Base-by-base conservation (phyloP, 1,140 invertebrate genomes). In the Psilanteris sp. region DNA sequence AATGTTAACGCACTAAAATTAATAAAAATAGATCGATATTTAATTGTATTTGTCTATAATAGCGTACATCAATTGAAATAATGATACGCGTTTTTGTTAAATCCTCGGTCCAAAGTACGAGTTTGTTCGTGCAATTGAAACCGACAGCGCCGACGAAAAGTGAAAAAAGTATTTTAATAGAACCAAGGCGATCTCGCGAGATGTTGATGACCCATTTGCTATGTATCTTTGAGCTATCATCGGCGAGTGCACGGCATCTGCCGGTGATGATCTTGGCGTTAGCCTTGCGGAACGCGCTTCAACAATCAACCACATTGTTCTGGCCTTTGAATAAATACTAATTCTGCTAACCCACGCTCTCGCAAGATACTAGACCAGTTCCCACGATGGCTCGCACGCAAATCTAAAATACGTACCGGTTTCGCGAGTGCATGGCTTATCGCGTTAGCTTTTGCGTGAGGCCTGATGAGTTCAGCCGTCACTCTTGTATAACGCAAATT, bases 341-440 rank as follows among this genome's bases (percentile, higher is more conserved):
- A 81, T 79, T 79, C 81, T 77, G 75, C 66, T 77, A 80, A 79
- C 78, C 77, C 81, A 79, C 82, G 81, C 79, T 80, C 82, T 81
- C 77, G 82, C 81, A 80, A 83, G 81, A 84, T 80, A 81, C 81
- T 81, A 83, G 78, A 80, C 81, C 68, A 82, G 81, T 84, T 83
- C 83, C 81, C 83, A 84, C 83, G 81, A 80, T 75, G 71, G 66
- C 77, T 78, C 77, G 80, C 81, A 83, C 83, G 81, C 81, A 78
- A 84, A 84, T 84, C 81, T 74, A 78, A 80, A 75, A 70, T 79
- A 83, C 74, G 80, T 82, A 83, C 81, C 78, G 76, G 68, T 78
- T 72, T 54, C 61, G 48, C 66, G 66, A 74, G 59, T 57, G 34
- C 59, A 67, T 62, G 70, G 54, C 59, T 78, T 78, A 73, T 70